Conservation (phyloP, 1,140 invertebrate genomes). For the Scaptomyza pallida region DNA sequence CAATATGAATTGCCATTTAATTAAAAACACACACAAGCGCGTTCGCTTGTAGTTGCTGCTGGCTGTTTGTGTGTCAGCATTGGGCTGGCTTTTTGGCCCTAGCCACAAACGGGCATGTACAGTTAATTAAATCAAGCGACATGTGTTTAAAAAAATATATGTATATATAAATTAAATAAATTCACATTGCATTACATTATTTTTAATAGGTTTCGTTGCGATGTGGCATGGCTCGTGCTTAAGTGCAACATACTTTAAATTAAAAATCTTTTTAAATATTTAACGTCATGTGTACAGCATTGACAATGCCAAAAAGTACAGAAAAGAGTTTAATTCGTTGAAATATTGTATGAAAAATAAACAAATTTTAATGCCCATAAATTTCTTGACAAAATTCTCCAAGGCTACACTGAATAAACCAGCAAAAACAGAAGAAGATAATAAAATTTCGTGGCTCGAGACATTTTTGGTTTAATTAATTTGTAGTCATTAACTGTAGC, state of each 20-base stretch:
- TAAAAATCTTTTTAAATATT: too few species aligned
- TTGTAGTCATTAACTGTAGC: constrained; percentile 75
- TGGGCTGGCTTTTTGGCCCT: constrained; percentile 18
- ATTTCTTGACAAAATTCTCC: not conserved
- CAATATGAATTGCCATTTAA: constrained; percentile 56
- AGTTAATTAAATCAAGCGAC: constrained; percentile 82
- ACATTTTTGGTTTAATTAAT: constrained; percentile 79
- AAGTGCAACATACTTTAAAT: constrained; percentile 15
- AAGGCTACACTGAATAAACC: not conserved
- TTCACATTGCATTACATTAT: constrained; percentile 50
- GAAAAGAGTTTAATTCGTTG: too few species aligned
- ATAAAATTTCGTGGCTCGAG: constrained; percentile 62
- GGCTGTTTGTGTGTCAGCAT: constrained; percentile 31
- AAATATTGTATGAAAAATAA: not conserved
- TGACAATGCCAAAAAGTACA: too few species aligned
- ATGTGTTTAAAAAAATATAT: constrained; percentile 74
- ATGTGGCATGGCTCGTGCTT: constrained; percentile 21
- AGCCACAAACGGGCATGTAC: constrained; percentile 60
- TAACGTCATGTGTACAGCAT: too few species aligned
- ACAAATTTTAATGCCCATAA: not conserved
- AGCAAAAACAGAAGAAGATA: constrained; percentile 45
- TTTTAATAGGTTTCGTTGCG: constrained; percentile 46
- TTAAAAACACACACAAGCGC: constrained; percentile 62
- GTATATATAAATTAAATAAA: constrained; percentile 74
- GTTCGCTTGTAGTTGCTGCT: constrained; percentile 24